phyloP scores from a whole-genome alignment of 2,797 vertebrate species.

The Acanthurus leucopareius region DNA sequence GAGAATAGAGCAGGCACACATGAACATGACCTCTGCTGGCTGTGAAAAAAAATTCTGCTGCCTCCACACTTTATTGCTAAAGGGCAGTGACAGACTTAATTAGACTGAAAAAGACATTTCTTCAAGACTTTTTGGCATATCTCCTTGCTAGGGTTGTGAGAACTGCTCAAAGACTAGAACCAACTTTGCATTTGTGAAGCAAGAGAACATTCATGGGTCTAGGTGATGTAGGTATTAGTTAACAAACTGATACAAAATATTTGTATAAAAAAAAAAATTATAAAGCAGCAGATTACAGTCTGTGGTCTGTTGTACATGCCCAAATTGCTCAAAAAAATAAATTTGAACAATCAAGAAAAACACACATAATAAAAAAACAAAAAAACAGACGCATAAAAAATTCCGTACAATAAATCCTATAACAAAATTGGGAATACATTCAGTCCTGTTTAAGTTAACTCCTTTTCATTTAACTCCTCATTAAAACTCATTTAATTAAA shows the following conservation, averaged over 20 bases:
- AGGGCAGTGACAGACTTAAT: constrained; percentile 79
- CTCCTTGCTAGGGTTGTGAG: constrained; percentile 61
- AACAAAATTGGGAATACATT: too few relatives aligned
- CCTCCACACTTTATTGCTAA: constrained; percentile 74
- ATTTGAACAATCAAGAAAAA: too few relatives aligned
- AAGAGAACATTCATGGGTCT: constrained; percentile 60
- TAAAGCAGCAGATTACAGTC: constrained; percentile 33
- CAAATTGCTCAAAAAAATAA: constrained; percentile 52
- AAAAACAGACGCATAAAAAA: too few relatives aligned
- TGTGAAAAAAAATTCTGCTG: constrained; percentile 66
- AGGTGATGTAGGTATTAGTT: constrained; percentile 58
- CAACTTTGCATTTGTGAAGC: constrained; percentile 60
- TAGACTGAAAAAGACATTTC: constrained; percentile 75
- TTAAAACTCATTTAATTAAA: too few relatives aligned
- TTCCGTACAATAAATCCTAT: too few relatives aligned
- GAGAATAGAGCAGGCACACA: constrained; percentile 64
- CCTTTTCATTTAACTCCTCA: constrained; percentile 14
- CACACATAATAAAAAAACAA: too few relatives aligned
- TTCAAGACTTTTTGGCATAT: constrained; percentile 69
- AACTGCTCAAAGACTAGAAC: constrained; percentile 53
- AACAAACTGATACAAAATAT: constrained; percentile 57
- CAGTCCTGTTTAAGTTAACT: not conserved
- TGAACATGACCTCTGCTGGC: constrained; percentile 76
- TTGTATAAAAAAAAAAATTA: constrained; percentile 26
- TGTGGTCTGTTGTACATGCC: too few relatives aligned